Conservation (phyloP, 2,888 invertebrate species). For the Ophion ellenae region DNA sequence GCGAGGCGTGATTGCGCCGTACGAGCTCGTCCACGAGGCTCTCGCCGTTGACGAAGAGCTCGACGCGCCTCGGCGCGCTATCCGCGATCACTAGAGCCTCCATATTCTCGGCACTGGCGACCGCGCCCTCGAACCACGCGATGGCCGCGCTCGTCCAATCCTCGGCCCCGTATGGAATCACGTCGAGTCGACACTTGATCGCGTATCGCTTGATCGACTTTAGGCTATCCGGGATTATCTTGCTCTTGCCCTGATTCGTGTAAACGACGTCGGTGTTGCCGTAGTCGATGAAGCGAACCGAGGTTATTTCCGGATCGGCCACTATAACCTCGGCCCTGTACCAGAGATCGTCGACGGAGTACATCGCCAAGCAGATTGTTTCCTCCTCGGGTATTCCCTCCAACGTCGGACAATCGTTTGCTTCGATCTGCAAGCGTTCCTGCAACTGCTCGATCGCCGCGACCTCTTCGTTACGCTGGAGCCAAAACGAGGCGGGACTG, state of each 20-base stretch:
- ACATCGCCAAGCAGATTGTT: conserved; percentile 90
- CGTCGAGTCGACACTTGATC: conserved; percentile 88
- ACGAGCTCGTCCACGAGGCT: conserved; percentile 76
- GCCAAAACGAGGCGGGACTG: conserved; percentile 90
- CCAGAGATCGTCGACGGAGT: conserved; percentile 94
- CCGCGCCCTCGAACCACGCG: conserved; percentile 85
- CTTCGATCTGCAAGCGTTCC: conserved; percentile 87
- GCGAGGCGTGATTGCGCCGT: conserved; percentile 72
- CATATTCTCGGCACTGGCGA: conserved; percentile 56
- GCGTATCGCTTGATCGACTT: conserved; percentile 86
- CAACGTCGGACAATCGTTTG: conserved; percentile 85
- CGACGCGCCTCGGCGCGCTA: conserved; percentile 78
- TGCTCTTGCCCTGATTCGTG: conserved; percentile 86
- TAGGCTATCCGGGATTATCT: conserved; percentile 87
- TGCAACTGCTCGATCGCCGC: conserved; percentile 87
- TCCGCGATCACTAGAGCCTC: conserved; percentile 79
- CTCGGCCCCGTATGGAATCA: conserved; percentile 87
- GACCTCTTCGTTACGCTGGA: conserved; percentile 87
- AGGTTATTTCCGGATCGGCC: conserved; percentile 90
- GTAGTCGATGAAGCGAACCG: conserved; percentile 91
- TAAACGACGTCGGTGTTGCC: conserved; percentile 91
- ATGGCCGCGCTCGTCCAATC: conserved; percentile 88
- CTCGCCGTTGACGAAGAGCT: conserved; percentile 81
- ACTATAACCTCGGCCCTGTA: conserved; percentile 96
- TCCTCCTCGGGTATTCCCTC: conserved; percentile 86